Percentiles rank a stretch among this genome's conserved stretches.
Conservation (phyloP, 2,113 vertebrate genomes). For the Hystrix cristata region DNA sequence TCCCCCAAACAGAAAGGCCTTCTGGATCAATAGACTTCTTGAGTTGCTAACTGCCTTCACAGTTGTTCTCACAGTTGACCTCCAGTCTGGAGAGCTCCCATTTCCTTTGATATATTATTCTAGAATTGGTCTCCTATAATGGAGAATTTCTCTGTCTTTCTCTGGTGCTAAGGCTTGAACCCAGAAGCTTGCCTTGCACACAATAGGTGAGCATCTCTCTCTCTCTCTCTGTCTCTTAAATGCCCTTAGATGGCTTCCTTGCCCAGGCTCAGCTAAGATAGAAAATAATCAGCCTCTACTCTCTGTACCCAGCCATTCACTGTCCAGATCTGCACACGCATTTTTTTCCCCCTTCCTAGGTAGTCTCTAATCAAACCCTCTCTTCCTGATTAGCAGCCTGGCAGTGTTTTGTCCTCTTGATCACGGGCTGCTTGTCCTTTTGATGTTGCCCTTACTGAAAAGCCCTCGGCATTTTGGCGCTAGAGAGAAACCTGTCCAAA, state of each 20-base stretch:
- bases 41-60: not conserved
- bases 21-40: not conserved
- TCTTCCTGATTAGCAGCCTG: not conserved
- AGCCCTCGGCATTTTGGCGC: not conserved
- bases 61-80: not conserved
- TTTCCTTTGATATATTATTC: conserved; percentile 17
- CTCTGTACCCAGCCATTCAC: not conserved
- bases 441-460: not conserved
- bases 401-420: not conserved
- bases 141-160: not conserved
- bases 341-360: not conserved
- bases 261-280: not conserved
- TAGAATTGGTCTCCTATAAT: not conserved
- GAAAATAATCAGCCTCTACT: not conserved
- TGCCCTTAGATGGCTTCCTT: not conserved
- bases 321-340: not conserved
- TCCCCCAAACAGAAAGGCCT: not conserved
- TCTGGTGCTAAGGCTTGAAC: not conserved
- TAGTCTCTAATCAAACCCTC: not conserved
- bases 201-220: not conserved
- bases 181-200: not conserved
- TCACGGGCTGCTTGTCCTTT: not conserved
- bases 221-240: not conserved
- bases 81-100: not conserved
- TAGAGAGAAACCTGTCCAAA: not conserved